Base-by-base conservation (phyloP, 2,888 invertebrate genomes). In the Gymnosoma rotundatum region DNA sequence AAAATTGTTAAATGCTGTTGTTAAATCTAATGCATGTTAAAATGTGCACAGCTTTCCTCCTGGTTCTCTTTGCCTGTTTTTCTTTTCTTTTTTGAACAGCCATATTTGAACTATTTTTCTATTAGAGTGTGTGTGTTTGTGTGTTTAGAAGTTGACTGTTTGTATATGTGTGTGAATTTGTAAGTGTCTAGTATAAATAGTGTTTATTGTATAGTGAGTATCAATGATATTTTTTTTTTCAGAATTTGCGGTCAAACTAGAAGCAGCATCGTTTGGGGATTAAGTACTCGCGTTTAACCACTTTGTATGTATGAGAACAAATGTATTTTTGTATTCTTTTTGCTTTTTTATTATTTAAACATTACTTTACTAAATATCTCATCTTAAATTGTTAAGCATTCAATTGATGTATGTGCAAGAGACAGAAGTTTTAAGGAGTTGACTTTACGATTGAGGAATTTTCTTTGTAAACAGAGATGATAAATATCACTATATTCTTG, bases 231-330 rank as follows among this genome's bases (percentile, higher is more conserved):
- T 66, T 58, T 58, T 42, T 25, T n/a, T 66, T 83, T 83, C 75
- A 48, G 56, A 72, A 80, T 83, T 80, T 83, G 80, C 72, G 83
- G 83, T 83, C 80, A 83, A 83, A 76, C 76, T 81, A 25, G 69
- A 78, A 60, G 76, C 76, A 76, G 67, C 75, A 80, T 76, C 80
- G 83, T 76, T 83, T 76, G 75, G 80, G 83, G 83, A 83, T 83
- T 83, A 83, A 83, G 75, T 83, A 83, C 80, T 83, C 80, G 83
- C 83, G 76, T 83, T 83, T 80, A 83, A 83, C 83, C 83, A 80
- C 83, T 83, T 80, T 80, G 72, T 76, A 61, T 70, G 60, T 73
- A 80, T 63, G 61, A 67, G 67, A 83, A 75, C 61, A 61, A 52
- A 74, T 74, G 58, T 83, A 25, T 83, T 78, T 32, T 78, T 78